These are phyloP conservation scores for Chrysina gloriosa DNA, from an alignment of 2,888 invertebrate species.

Conservation along the genomic window DNA sequence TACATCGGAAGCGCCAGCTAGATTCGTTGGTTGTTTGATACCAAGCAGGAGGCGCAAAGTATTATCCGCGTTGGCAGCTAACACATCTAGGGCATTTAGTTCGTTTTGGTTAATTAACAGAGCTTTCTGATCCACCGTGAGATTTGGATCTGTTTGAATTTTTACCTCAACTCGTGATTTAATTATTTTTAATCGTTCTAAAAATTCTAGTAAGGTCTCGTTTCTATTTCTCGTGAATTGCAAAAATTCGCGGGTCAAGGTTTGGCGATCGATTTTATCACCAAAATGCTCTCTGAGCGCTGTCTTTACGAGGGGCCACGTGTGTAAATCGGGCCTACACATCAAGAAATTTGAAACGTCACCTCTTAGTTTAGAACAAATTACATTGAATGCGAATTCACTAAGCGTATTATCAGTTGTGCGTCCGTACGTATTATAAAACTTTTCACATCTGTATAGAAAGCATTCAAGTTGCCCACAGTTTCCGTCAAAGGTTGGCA, in stretches of 20 bases:
- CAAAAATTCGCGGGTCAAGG: slow-evolving; percentile 6
- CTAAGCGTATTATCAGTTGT: slow-evolving; percentile 2
- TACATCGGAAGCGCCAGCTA: too few species aligned
- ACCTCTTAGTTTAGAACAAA: slow-evolving; percentile 1
- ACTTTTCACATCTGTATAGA: neutral
- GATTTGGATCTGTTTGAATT: neutral
- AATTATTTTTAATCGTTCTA: slow-evolving; percentile 16
- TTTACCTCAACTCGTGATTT: slow-evolving; percentile 13
- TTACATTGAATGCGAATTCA: too few species aligned
- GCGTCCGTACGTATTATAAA: slow-evolving; percentile 6
- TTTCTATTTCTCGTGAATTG: neutral
- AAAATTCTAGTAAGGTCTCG: slow-evolving; percentile 6
- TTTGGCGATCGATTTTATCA: neutral
- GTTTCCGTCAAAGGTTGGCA: slow-evolving; percentile 1
- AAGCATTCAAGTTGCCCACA: slow-evolving; percentile 4
- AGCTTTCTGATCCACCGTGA: neutral
- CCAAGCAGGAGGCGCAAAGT: neutral
- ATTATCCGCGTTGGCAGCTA: slow-evolving; percentile 1
- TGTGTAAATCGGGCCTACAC: slow-evolving; percentile 7
- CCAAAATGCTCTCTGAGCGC: slow-evolving; percentile 11
- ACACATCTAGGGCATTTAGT: slow-evolving; percentile 2
- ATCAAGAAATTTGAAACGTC: slow-evolving; percentile 16
- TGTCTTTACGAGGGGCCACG: too few species aligned
- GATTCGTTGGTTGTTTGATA: neutral
- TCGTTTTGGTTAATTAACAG: slow-evolving; percentile 16